Evolutionary conservation across 2,888 invertebrate species (phyloP), one percentile per base, ranked within the genome.

Genomic region (Cryptocephalus primarius): DNA sequence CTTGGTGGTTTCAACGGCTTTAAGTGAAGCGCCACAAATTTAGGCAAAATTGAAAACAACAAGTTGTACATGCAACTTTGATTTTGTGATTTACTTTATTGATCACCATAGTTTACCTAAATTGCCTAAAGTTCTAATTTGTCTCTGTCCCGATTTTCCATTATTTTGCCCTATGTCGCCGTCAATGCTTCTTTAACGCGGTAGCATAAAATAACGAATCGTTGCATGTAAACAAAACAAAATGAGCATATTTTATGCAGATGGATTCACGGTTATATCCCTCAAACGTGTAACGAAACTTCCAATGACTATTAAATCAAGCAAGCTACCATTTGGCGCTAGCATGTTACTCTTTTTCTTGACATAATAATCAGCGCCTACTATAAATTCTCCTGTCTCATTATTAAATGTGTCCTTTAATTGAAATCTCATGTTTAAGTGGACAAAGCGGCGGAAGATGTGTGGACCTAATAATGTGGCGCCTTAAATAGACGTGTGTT

Each of bases 331-430:
- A 13, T 55, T 58, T 55, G 51, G 56, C 55, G 58, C 51, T 61
- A 59, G 60, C 60, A 60, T 61, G 61, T 55, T 55, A 33, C 6
- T 34, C 36, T 31, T 11, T 42, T 58, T 56, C 53, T 56, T 56
- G 56, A 59, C 60, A 58, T 60, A 59, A 60, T 60, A 60, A 60
- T 58, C 59, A 59, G 59, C 58, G 57, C 53, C 56, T 56, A 57
- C 59, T 60, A 67, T 68, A 68, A 68, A 68, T 68, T 66, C 22
- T 66, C 63, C 63, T 56, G 58, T 67, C 73, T 75, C 75, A 75
- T 75, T 75, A 75, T 72, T 71, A 72, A 72, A 67, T 74, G 70
- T 74, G 75, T 75, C 71, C 69, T 75, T 75, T 76, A 76, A 76
- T 76, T 76, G 76, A 76, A 76, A 75, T 76, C 71, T 74, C 74